Evolutionary conservation across 2,888 invertebrate genomes (phyloP), one percentile per base, ranked within the genome.

Genomic region (Norana najaformis): DNA sequence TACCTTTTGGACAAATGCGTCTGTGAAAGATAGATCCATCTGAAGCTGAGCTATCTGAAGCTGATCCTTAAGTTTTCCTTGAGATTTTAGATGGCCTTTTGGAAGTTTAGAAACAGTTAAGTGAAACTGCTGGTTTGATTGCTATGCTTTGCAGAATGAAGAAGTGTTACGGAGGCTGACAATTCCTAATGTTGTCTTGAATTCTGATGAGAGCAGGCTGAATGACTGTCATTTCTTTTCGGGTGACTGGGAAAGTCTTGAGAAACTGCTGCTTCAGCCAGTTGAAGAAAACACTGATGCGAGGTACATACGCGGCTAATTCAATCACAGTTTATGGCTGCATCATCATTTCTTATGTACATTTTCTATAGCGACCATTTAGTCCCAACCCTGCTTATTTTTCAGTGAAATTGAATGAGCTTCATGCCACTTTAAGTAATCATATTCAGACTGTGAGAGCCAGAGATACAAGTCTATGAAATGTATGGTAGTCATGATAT

Each of bases 161-260:
- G 85, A 85, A 85, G 85, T 85, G 5, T 14, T 85, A 36, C 35
- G 37, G 16, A 85, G 85, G 23, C 85, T 85, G 85, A 85, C 85
- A 36, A 85, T 85, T 14, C 85, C 85, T 36, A 85, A 85, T 16
- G 85, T 85, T 85, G 36, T 85, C 85, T 37, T 85, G 37, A 85
- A 85, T 85, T 1, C 85, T 85, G 85, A 85, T 30, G 85, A 85
- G 23, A 85, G 6, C 6, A 35, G 37, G 36, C 85, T 85, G 35
- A 37, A 23, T 16, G 18, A 35, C 37, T 85, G 85, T 85, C 85
- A 35, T 5, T 85, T 85, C 85, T 85, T 85, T 37, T 85, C 85
- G 4, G 85, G 85, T 85, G 85, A 85, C 85, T 85, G 85, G 85
- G 85, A 85, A 85, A 85, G 85, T 85, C 85, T 85, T 85, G 37